Base-by-base conservation (phyloP, 1,140 invertebrate species). In the Drosophila nikananu region DNA sequence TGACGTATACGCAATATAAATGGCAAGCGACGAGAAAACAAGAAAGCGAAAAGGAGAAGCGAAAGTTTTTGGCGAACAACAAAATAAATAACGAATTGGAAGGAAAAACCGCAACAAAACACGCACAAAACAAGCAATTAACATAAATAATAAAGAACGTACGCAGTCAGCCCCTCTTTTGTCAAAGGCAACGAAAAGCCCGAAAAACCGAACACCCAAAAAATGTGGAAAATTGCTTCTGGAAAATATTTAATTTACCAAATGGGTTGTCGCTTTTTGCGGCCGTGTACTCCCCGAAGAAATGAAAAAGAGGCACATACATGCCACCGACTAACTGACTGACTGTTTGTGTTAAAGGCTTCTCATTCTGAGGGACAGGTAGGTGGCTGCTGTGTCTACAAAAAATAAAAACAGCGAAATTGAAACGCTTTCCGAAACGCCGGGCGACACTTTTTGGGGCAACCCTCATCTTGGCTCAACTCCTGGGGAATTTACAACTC, bases 61-160 rank as follows among this genome's bases (percentile, higher is more conserved):
- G 39, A 54, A 65, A 78, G 49, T 48, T 61, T 55, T 54, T 12
- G 30, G 54, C 54, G 10, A 57, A 57, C 57, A 46, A 46, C 23
- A 58, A 66, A 46, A 57, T 57, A 57, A 57, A 57, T 57, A 57
- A 57, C 54, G 37, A 57, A 57, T 25, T 35, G 32, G 21, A 19
- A 23, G 23, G 25, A 73, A 73, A 79, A 79, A 72, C 76, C 77
- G 76, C 77, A 79, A 63, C 66, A 72, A 58, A 60, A 79, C 70
- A 74, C 52, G 72, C 74, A 82, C 76, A 74, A 82, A 80, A 80
- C 82, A 82, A 90, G 86, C 81, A 90, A 86, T 90, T 90, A 90
- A 90, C 75, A 82, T 74, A 78, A 82, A 90, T 82, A 82, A 90
- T 84, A 82, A 67, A 81, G 75, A 75, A 61, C 42, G 51, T 39